Evolutionary conservation across 2,797 vertebrate species (phyloP).

Genomic region (Hydrophis major): DNA sequence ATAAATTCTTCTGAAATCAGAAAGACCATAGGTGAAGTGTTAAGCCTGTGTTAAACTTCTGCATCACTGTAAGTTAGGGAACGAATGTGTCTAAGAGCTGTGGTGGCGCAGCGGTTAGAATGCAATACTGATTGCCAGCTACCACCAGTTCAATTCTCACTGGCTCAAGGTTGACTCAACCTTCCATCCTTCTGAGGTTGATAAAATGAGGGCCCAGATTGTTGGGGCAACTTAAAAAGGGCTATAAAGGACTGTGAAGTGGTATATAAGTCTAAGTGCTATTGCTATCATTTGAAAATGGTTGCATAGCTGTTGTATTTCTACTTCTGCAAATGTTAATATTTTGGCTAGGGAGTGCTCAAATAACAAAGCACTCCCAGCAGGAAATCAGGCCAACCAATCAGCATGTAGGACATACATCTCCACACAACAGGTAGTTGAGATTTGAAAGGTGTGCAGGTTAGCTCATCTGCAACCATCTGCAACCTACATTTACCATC

Average conservation of each 20-base stretch:
- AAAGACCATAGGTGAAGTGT: not conserved
- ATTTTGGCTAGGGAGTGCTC: not conserved
- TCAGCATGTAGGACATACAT: not conserved
- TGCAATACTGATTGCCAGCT: too few relatives aligned
- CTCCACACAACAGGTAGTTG: not conserved
- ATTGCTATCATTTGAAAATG: not conserved
- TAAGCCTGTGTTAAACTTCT: not conserved
- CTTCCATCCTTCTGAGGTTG: too few relatives aligned
- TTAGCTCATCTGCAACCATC: not conserved
- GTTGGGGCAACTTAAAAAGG: too few relatives aligned
- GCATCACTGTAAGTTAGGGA: not conserved
- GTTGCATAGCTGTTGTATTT: not conserved
- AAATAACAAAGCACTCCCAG: not conserved
- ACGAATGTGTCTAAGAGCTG: too few relatives aligned
- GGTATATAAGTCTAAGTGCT: too few relatives aligned
- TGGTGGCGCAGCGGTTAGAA: too few relatives aligned
- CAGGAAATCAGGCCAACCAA: not conserved
- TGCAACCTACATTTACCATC: not conserved
- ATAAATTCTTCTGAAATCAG: constrained; percentile 46
- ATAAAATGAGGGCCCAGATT: too few relatives aligned
- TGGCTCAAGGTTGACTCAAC: too few relatives aligned
- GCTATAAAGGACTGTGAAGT: too few relatives aligned
- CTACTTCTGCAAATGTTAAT: not conserved
- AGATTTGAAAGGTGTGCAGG: not conserved
- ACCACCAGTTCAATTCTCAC: too few relatives aligned